Evolutionary conservation across 2,113 vertebrate genomes (phyloP).

Genomic region (Globicephala melas): DNA sequence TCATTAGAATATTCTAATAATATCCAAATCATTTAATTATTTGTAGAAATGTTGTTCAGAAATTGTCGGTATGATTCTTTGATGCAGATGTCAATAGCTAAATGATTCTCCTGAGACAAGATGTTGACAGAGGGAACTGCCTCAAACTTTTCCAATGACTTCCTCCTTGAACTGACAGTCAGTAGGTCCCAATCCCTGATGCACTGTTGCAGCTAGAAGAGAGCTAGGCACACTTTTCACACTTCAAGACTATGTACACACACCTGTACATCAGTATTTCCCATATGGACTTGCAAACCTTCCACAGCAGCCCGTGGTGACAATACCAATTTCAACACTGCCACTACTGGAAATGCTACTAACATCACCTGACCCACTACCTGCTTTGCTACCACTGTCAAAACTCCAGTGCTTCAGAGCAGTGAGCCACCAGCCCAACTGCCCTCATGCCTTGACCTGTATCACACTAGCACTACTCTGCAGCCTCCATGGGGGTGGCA

Average conservation of each 20-base stretch:
- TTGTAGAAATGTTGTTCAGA: neutral
- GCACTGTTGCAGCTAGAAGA: neutral
- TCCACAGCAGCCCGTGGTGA: neutral
- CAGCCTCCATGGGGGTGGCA: rapidly evolving
- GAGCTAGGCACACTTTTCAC: neutral
- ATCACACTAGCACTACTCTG: neutral
- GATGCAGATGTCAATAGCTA: neutral
- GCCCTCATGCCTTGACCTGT: neutral
- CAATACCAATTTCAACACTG: neutral
- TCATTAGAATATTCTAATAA: neutral
- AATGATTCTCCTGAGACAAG: neutral
- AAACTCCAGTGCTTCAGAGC: neutral
- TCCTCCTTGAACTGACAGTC: no score
- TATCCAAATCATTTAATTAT: neutral
- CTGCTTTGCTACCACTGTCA: neutral
- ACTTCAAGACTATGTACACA: neutral
- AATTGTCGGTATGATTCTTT: neutral
- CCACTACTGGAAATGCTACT: neutral
- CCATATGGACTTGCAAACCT: neutral
- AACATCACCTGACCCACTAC: neutral
- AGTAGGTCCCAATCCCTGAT: neutral
- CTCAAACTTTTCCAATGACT: neutral
- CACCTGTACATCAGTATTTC: neutral
- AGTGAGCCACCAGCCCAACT: neutral
- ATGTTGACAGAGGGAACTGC: neutral